These are phyloP conservation scores for Streptopelia turtur DNA, from an alignment of 2,797 vertebrate species.

Conservation along the genomic window DNA sequence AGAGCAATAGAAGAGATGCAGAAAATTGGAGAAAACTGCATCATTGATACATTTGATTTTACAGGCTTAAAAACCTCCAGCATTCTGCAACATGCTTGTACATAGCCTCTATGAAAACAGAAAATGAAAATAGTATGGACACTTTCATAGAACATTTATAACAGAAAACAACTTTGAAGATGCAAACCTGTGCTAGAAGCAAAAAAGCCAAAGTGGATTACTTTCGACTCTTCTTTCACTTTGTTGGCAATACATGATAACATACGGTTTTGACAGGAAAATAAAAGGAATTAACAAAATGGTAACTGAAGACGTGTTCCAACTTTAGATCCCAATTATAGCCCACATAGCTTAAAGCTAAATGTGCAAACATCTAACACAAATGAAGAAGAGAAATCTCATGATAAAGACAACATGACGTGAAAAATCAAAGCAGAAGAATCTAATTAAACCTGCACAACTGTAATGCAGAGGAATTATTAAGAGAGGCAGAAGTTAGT, in stretches of 20 bases:
- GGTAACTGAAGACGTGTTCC: constrained; percentile 40
- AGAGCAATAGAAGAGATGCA: background rate
- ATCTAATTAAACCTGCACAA: constrained; percentile 35
- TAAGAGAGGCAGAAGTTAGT: background rate
- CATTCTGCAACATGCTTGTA: background rate
- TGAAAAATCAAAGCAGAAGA: background rate
- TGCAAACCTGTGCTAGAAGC: constrained; percentile 2
- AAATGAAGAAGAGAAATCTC: constrained; percentile 13
- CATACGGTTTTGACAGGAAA: constrained; percentile 43
- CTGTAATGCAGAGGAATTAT: constrained; percentile 8
- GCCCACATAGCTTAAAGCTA: constrained; percentile 50
- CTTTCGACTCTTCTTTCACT: constrained; percentile 45
- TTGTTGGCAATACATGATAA: background rate
- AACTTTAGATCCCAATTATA: constrained; percentile 58
- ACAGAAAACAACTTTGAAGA: constrained; percentile 7
- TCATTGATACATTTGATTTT: background rate
- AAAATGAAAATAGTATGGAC: background rate
- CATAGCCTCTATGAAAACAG: background rate
- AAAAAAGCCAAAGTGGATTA: constrained; percentile 31
- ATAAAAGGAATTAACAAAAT: constrained; percentile 58
- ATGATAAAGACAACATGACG: constrained; percentile 57
- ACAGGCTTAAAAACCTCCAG: background rate
- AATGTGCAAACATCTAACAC: constrained; percentile 50
- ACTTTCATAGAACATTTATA: background rate
- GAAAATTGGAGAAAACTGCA: background rate